Conservation (phyloP, 2,113 vertebrate genomes). For the Tichodroma muraria region DNA sequence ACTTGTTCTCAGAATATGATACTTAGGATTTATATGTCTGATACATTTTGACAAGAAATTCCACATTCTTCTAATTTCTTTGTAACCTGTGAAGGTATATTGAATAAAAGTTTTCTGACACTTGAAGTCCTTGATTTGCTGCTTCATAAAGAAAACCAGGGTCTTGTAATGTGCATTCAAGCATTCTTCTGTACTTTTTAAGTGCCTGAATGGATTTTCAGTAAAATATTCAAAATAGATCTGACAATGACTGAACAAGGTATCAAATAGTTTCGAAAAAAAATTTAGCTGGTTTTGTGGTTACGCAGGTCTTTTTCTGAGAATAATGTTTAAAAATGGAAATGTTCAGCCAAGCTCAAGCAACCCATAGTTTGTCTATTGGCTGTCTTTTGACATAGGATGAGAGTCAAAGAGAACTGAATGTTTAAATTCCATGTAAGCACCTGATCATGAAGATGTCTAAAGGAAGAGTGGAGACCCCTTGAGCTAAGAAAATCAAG, state of each 20-base stretch:
- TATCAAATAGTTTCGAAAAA: background rate
- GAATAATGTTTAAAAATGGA: background rate
- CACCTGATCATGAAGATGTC: background rate
- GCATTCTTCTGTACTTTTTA: background rate
- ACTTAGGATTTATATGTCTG: background rate
- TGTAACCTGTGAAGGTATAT: background rate
- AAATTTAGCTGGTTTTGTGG: background rate
- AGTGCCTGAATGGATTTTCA: background rate
- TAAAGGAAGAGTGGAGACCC: background rate
- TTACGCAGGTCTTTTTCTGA: background rate
- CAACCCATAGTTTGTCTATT: background rate
- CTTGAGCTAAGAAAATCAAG: background rate
- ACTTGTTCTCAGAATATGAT: background rate
- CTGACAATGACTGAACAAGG: background rate
- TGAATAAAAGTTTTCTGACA: background rate
- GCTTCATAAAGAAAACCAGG: background rate
- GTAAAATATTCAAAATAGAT: background rate
- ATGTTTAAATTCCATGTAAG: background rate
- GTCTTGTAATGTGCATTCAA: background rate
- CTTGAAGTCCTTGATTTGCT: background rate
- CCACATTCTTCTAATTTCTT: background rate
- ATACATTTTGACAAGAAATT: background rate
- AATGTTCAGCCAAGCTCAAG: background rate
- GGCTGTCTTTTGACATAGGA: background rate
- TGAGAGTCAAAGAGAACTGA: background rate